phyloP scores from a whole-genome alignment of 2,113 vertebrate genomes.

The Gobiocypris rarus region DNA sequence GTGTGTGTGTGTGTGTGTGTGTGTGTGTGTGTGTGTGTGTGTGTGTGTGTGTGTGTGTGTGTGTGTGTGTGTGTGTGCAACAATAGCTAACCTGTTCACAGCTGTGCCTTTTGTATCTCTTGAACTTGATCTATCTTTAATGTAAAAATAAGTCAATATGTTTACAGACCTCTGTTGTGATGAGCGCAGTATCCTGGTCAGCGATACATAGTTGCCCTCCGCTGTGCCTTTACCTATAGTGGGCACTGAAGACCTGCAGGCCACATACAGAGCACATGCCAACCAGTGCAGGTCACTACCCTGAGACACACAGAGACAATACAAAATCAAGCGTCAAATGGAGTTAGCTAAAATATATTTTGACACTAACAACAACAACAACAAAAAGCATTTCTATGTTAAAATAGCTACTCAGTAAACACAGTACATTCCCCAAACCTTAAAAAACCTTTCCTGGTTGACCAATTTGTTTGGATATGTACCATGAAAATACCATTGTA shows the following conservation, averaged over 20 bases:
- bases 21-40: too few species aligned
- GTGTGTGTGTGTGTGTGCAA: not conserved
- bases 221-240: slow-evolving; percentile 87
- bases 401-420: not conserved
- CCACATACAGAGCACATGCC: slow-evolving; percentile 91
- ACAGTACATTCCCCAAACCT: not conserved
- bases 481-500: not conserved
- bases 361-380: not conserved
- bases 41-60: not conserved
- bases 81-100: not conserved
- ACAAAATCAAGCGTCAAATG: too few species aligned
- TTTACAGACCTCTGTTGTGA: slow-evolving; percentile 86
- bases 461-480: not conserved
- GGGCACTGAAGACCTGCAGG: slow-evolving; percentile 89
- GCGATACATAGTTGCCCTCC: slow-evolving; percentile 93
- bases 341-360: not conserved
- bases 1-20: not conserved
- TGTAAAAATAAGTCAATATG: not conserved
- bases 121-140: not conserved
- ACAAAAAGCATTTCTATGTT: not conserved
- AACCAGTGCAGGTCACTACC: slow-evolving; percentile 93
- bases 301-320: slow-evolving; percentile 64
- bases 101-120: not conserved
- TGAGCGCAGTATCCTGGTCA: slow-evolving; percentile 88
- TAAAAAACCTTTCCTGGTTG: not conserved